Base-by-base conservation (phyloP, 1,140 invertebrate genomes). In the Camponotus floridanus region DNA sequence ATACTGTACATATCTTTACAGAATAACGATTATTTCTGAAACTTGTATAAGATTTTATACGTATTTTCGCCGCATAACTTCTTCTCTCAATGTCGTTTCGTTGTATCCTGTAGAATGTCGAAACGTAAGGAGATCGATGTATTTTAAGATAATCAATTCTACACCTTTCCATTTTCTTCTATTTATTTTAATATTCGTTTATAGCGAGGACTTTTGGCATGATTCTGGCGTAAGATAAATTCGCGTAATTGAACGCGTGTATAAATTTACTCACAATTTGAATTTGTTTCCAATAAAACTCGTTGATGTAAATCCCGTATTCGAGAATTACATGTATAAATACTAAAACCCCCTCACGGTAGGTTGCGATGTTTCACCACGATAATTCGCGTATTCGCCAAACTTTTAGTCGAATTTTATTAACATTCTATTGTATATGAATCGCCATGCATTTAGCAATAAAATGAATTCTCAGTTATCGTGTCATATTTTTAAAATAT, bases 401-500 rank as follows among this genome's bases (percentile, higher is more conserved):
- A 6, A 15, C 55, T 36, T 81, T 59, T 71, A 61, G 36, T 7
- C 26, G 11, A 61, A 1, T 42, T 59, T 42, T 3, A 61, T 73
- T 62, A 36, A n/a, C 36, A 73, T 61, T 7, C 57, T 61, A 57
- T n/a, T 83, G 55, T 73, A 36, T 31, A 45, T 13, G 42, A 71
- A 86, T 86, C 59, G 71, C 65, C 71, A 89, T 76, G 61, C 83
- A 86, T 70, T 57, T 89, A 89, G 70, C 55, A 67, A 89, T 86
- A 88, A 87, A 86, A 48, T 21, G 33, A 83, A 80, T 70, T 45
- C 13, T 65, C 51, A 67, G 18, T 85, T 67, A 42, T 48, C 59
- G 83, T 90, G 83, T 78, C 83, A 90, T 86, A 86, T 86, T 85
- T 74, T 85, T 76, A n/a, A 45, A 83, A 74, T 55, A 70, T 55